Conservation (phyloP, 1,140 invertebrate species). For the Ericerus pela region DNA sequence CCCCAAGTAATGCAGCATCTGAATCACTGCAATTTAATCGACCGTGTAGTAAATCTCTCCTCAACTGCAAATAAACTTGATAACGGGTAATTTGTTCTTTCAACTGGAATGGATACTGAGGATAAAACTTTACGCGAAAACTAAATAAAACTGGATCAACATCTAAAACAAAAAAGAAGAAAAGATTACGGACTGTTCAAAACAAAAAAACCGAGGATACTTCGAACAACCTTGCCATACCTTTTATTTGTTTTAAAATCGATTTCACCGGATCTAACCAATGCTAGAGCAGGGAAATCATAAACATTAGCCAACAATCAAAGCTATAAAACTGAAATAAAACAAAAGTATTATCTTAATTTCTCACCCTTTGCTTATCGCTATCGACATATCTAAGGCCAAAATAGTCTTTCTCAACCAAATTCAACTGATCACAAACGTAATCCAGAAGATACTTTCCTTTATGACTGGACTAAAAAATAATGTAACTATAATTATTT, state of each 20-base stretch:
- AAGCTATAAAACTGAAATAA: no score
- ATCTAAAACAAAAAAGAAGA: slow-evolving; percentile 40
- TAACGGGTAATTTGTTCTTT: slow-evolving; percentile 80
- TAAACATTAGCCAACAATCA: slow-evolving; percentile 7
- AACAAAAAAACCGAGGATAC: neutral
- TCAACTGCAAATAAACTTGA: slow-evolving; percentile 84
- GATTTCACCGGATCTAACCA: slow-evolving; percentile 90
- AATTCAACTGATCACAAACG: slow-evolving; percentile 82
- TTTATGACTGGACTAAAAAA: slow-evolving; percentile 74
- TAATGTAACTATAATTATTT: slow-evolving; percentile 14
- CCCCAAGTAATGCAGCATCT: slow-evolving; percentile 77
- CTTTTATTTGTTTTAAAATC: slow-evolving; percentile 88
- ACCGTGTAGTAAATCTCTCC: slow-evolving; percentile 86
- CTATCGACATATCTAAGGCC: slow-evolving; percentile 86
- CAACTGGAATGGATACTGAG: slow-evolving; percentile 67
- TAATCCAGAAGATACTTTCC: slow-evolving; percentile 85
- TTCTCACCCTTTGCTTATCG: slow-evolving; percentile 79
- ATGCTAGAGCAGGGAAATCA: slow-evolving; percentile 52
- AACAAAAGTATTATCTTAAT: no score
- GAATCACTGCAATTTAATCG: slow-evolving; percentile 77
- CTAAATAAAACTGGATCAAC: slow-evolving; percentile 75
- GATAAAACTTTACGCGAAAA: slow-evolving; percentile 89
- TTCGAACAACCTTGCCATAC: slow-evolving; percentile 33
- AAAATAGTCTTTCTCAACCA: slow-evolving; percentile 94
- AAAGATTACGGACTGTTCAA: neutral